Evolutionary conservation across 2,888 invertebrate species (phyloP).

Genomic region (Leucophora obtusa): DNA sequence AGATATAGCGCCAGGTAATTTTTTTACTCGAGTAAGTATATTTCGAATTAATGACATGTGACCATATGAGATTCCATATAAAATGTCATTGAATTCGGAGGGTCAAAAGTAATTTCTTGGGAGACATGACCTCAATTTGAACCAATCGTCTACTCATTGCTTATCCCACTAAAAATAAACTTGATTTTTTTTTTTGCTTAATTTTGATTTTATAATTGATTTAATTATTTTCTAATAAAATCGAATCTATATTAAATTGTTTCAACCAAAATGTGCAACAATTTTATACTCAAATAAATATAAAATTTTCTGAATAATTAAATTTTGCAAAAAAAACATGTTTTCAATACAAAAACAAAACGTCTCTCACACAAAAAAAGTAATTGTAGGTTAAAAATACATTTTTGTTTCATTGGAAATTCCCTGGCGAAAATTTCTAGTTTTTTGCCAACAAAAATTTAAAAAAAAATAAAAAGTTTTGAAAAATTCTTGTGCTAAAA

Average conservation of each 20-base stretch:
- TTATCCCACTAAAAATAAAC: too few species aligned
- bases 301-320: background rate
- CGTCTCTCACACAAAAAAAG: background rate
- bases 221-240: background rate
- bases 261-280: background rate
- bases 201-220: background rate
- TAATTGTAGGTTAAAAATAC: constrained; percentile 36
- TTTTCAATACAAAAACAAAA: background rate
- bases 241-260: background rate
- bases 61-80: too few species aligned
- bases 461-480: constrained; percentile 7
- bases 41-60: too few species aligned
- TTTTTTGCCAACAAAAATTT: constrained; percentile 45
- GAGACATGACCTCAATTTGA: too few species aligned
- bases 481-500: background rate
- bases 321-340: background rate
- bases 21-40: too few species aligned
- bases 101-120: too few species aligned
- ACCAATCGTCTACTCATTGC: too few species aligned
- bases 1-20: too few species aligned
- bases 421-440: constrained; percentile 51
- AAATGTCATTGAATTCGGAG: too few species aligned
- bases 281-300: background rate
- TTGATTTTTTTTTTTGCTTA: too few species aligned
- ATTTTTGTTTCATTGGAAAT: constrained; percentile 57